These are phyloP conservation scores for Zoanthus gigantus DNA, from an alignment of 92 coral and sea anemone species.

Conservation along the genomic window DNA sequence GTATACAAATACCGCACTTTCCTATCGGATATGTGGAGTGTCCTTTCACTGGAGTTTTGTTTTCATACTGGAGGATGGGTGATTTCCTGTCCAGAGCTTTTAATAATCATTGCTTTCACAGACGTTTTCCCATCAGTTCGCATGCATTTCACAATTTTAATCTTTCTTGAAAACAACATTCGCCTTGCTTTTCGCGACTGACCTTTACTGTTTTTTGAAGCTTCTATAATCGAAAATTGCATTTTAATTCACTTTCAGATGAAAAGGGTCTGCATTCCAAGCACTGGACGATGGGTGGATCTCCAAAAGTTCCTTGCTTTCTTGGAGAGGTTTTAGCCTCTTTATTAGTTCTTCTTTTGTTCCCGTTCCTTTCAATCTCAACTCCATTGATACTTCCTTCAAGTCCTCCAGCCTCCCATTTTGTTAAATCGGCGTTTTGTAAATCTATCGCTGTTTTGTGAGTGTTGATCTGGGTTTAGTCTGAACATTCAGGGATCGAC, in stretches of 20 bases:
- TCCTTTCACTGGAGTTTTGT: constrained; percentile 49
- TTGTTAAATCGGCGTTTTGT: constrained; percentile 31
- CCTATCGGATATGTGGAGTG: constrained; percentile 54
- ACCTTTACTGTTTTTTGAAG: constrained; percentile 2
- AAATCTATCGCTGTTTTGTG: not conserved
- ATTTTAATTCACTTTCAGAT: too few relatives aligned
- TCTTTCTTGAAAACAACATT: not conserved
- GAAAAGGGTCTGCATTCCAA: too few relatives aligned
- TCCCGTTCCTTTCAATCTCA: constrained; percentile 48
- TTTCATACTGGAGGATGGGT: constrained; percentile 14
- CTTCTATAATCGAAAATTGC: too few relatives aligned
- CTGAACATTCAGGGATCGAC: too few relatives aligned
- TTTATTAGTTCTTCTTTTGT: constrained; percentile 29
- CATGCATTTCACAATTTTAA: too few relatives aligned
- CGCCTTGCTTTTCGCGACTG: constrained; percentile 34
- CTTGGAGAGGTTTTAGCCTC: too few relatives aligned
- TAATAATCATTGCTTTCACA: too few relatives aligned
- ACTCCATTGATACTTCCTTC: constrained; percentile 41
- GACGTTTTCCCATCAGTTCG: too few relatives aligned
- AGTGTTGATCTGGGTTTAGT: too few relatives aligned
- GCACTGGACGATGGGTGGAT: too few relatives aligned
- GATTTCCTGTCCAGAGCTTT: too few relatives aligned
- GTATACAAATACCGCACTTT: constrained; percentile 50
- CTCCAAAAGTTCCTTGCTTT: too few relatives aligned
- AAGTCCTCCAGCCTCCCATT: constrained; percentile 43